Conservation (phyloP, 2,888 invertebrate species). For the Steinernema scapterisci region DNA sequence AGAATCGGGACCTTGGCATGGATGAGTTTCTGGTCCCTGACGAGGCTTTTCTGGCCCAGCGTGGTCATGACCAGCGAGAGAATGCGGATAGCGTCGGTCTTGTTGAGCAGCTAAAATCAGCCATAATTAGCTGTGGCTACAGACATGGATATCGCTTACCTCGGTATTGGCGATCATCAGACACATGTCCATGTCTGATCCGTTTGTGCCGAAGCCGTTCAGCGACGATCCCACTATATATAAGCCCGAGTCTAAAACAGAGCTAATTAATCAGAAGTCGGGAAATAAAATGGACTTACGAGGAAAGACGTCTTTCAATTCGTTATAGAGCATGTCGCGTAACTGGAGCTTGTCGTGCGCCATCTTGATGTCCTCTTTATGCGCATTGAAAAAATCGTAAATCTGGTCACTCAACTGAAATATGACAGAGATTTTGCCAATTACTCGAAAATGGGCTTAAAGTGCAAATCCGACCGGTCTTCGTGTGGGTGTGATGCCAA, state of each 20-base stretch:
- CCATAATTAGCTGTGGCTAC: too few relatives aligned
- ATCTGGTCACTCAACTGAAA: not conserved
- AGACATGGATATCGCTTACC: too few relatives aligned
- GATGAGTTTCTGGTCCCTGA: conserved; percentile 76
- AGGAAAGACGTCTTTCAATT: not conserved
- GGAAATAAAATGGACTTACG: not conserved
- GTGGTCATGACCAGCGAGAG: not conserved
- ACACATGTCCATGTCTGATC: conserved; percentile 95
- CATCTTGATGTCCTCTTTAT: not conserved
- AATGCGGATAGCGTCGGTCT: not conserved
- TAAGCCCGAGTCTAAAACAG: too few relatives aligned
- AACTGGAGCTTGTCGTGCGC: not conserved
- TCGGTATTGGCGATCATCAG: conserved; percentile 78
- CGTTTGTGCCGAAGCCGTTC: conserved; percentile 89
- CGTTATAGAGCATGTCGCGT: not conserved
- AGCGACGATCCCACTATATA: conserved; percentile 96
- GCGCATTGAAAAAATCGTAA: not conserved
- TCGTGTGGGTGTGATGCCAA: too few relatives aligned
- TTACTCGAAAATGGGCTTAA: too few relatives aligned
- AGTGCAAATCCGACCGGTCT: too few relatives aligned
- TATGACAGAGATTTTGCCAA: too few relatives aligned
- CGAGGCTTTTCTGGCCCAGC: not conserved
- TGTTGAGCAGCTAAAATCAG: too few relatives aligned
- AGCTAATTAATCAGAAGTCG: too few relatives aligned
- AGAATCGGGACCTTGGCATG: conserved; percentile 89